A percentile compares a stretch with the other conserved stretches of the same genome.
Conservation (phyloP, 2,113 vertebrate genomes). For the Oxyura jamaicensis region DNA sequence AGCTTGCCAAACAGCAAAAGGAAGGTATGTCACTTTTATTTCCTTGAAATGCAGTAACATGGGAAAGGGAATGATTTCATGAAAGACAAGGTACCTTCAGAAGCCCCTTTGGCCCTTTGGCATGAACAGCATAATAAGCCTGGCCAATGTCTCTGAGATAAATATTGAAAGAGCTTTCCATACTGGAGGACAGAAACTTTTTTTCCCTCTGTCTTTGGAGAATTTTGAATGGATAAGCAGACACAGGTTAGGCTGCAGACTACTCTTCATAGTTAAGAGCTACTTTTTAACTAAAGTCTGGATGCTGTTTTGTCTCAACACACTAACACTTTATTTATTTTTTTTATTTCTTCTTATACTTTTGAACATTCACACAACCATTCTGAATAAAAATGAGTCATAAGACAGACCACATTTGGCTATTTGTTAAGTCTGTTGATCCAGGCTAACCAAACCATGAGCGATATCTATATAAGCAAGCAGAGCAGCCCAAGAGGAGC, state of each 20-base stretch:
- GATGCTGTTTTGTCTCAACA: background rate
- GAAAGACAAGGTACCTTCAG: background rate
- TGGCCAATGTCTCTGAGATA: background rate
- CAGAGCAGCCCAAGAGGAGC: rapidly evolving
- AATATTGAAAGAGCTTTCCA: background rate
- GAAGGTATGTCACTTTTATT: background rate
- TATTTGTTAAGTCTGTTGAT: background rate
- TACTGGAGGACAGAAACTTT: background rate
- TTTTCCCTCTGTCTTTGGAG: background rate
- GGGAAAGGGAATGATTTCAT: background rate
- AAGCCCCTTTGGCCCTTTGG: background rate
- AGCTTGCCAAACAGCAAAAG: background rate
- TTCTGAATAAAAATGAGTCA: background rate
- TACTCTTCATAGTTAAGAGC: background rate
- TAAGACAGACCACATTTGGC: background rate
- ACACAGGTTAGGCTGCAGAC: background rate
- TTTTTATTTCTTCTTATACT: background rate
- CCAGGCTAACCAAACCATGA: background rate
- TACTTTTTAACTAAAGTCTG: background rate
- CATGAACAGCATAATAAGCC: background rate
- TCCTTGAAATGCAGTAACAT: background rate
- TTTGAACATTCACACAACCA: background rate
- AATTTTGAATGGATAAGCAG: background rate
- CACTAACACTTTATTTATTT: background rate
- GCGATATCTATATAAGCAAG: background rate